phyloP scores from a whole-genome alignment of 1,140 invertebrate species.

The Penaeus vannamei region DNA sequence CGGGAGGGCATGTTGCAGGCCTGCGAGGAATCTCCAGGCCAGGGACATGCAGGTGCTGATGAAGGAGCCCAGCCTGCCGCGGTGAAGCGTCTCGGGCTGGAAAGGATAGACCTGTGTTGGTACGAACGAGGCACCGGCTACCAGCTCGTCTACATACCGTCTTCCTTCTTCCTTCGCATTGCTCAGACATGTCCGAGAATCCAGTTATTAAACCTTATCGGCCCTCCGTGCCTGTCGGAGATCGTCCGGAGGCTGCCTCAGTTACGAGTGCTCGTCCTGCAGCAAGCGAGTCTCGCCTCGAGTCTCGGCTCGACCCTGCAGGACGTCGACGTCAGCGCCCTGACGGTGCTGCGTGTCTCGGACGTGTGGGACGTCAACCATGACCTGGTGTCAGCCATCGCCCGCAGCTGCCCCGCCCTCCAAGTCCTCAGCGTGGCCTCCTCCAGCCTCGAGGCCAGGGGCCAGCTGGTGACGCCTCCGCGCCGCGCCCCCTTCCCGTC shows the following conservation, averaged over 20 bases:
- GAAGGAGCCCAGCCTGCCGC: no score
- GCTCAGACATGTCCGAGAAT: slow-evolving; percentile 49
- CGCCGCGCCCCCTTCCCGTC: slow-evolving; percentile 28
- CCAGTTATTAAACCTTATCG: slow-evolving; percentile 42
- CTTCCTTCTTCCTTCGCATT: slow-evolving; percentile 35
- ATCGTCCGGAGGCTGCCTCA: slow-evolving; percentile 27
- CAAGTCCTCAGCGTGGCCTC: slow-evolving; percentile 37
- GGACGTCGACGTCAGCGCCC: neutral
- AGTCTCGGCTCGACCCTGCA: slow-evolving; percentile 32
- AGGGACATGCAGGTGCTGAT: no score
- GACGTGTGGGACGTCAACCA: slow-evolving; percentile 58
- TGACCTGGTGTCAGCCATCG: slow-evolving; percentile 43
- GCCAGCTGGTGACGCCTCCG: neutral
- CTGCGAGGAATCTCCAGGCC: neutral
- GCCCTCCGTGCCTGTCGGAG: slow-evolving; percentile 43
- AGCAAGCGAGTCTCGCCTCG: slow-evolving; percentile 41
- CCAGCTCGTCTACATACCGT: slow-evolving; percentile 55
- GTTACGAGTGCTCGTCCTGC: slow-evolving; percentile 33
- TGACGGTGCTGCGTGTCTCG: slow-evolving; percentile 43
- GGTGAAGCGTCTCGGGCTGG: neutral
- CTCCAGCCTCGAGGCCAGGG: slow-evolving; percentile 45
- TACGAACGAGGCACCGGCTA: slow-evolving; percentile 44
- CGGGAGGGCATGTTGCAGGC: neutral
- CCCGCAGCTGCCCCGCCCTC: slow-evolving; percentile 34
- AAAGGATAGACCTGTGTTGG: slow-evolving; percentile 58